A percentile compares a stretch with the other conserved stretches of the same genome.
Evolutionary conservation across 2,888 invertebrate genomes (phyloP).

Genomic region (Ditula angustiorana): DNA sequence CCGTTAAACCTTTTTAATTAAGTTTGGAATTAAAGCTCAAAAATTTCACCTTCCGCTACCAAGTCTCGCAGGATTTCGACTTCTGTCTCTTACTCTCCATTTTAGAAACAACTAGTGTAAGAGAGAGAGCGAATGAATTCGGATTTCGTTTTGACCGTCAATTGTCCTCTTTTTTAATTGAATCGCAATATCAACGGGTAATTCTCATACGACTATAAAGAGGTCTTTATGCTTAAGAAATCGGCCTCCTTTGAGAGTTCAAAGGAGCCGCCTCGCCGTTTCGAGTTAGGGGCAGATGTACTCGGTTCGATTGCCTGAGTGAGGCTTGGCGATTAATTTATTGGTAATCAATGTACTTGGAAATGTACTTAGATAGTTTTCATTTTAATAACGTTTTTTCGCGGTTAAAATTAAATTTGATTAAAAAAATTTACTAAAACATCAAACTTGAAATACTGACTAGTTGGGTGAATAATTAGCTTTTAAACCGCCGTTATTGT

Average conservation of each 20-base stretch:
- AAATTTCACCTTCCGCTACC: conserved; percentile 9
- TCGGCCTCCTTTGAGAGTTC: conserved; percentile 80
- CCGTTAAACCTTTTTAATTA: conserved; percentile 32
- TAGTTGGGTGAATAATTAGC: too few species aligned
- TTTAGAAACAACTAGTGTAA: neutral
- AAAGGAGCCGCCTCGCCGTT: conserved; percentile 65
- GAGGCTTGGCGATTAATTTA: conserved; percentile 5
- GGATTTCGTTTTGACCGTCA: conserved; percentile 58
- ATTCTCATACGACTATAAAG: conserved; percentile 75
- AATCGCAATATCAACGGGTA: conserved; percentile 83
- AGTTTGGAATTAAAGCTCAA: conserved; percentile 14
- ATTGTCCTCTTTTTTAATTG: conserved; percentile 75
- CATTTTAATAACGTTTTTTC: too few species aligned
- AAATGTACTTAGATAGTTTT: neutral
- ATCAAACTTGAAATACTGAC: too few species aligned
- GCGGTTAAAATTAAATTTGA: too few species aligned
- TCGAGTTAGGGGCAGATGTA: conserved; percentile 27
- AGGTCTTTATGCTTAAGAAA: conserved; percentile 83
- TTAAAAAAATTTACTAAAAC: too few species aligned
- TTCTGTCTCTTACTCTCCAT: neutral
- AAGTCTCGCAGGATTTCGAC: neutral
- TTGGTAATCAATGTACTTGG: neutral
- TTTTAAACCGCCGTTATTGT: too few species aligned
- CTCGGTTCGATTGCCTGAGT: conserved; percentile 5
- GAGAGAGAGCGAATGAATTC: neutral